Base-by-base conservation (phyloP, 1,140 invertebrate species). In the Harpegnathos saltator region DNA sequence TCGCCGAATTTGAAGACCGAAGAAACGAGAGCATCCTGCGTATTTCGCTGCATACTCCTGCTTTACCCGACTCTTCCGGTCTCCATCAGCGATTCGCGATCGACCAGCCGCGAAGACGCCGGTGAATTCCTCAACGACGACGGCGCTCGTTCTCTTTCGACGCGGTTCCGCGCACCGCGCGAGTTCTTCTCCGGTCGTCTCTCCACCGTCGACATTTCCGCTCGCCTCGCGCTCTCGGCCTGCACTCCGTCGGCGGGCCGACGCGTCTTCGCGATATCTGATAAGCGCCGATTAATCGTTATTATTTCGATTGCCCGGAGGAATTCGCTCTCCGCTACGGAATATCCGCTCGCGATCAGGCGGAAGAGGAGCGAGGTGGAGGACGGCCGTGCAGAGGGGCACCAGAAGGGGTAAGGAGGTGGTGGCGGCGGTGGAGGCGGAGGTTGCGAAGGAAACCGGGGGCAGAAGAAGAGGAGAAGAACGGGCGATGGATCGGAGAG, bases 211-310 rank as follows among this genome's bases (percentile, higher is more conserved):
- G 63, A 52, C 5, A 19, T 38, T 69, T 50, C 29, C 61, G 61
- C 68, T 44, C 38, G 14, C 38, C 7, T 38, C 4, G 22, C 3
- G 44, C 58, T 50, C 38, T 12, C 44, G 44, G 63, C 52, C 44
- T 52, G 63, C 52, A 78, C 22, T 26, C 50, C 15, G 26, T 58
- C 15, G 50, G 12, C 24, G 38, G 19, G 11, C 38, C 52, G 24
- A 72, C 48, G 17, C 38, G 62, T 58, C 52, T 74, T 63, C 38
- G 65, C 56, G 24, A 22, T 71, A 56, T 52, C 52, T 44, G 56
- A 66, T 74, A 59, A 66, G 54, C 24, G 54, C 22, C 63, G 59
- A 75, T 83, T 86, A 86, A 87, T 87, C 85, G 50, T 86, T 83
- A 85, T 71, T 83, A 78, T 83, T 86, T 75, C 82, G 69, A 86